A percentile compares a stretch with the other conserved stretches of the same genome.
Conservation (phyloP, 2,113 vertebrate species). For the Columba livia region DNA sequence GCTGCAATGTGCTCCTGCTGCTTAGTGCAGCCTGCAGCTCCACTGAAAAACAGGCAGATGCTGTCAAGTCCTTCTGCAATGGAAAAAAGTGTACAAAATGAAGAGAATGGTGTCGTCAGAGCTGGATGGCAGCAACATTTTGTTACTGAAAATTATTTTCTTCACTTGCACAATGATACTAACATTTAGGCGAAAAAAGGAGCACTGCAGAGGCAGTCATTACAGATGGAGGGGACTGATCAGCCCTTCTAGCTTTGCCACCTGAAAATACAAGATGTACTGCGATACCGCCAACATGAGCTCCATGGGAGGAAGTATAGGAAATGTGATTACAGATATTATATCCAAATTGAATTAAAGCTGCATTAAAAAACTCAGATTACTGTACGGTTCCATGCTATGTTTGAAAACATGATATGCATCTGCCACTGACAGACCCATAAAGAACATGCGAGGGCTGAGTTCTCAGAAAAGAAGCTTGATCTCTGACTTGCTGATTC, state of each 20-base stretch:
- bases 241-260: neutral
- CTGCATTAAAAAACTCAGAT: slow-evolving; percentile 12
- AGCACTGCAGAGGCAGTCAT: neutral
- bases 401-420: neutral
- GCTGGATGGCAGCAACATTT: neutral
- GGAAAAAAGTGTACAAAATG: neutral
- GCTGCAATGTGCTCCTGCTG: neutral
- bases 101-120: neutral
- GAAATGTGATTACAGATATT: slow-evolving; percentile 57
- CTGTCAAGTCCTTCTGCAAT: neutral
- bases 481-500: neutral
- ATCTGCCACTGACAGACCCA: neutral
- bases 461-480: slow-evolving; percentile 1
- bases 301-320: slow-evolving; percentile 12
- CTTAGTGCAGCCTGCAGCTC: neutral
- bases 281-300: neutral
- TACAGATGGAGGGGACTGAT: neutral
- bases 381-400: neutral
- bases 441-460: neutral
- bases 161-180: neutral
- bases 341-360: slow-evolving; percentile 45
- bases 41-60: neutral
- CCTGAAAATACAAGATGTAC: slow-evolving; percentile 20
- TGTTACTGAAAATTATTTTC: neutral
- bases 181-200: neutral